A percentile compares a stretch with the other conserved stretches of the same genome.
phyloP scores from a whole-genome alignment of 2,113 vertebrate species.

The Castor canadensis region DNA sequence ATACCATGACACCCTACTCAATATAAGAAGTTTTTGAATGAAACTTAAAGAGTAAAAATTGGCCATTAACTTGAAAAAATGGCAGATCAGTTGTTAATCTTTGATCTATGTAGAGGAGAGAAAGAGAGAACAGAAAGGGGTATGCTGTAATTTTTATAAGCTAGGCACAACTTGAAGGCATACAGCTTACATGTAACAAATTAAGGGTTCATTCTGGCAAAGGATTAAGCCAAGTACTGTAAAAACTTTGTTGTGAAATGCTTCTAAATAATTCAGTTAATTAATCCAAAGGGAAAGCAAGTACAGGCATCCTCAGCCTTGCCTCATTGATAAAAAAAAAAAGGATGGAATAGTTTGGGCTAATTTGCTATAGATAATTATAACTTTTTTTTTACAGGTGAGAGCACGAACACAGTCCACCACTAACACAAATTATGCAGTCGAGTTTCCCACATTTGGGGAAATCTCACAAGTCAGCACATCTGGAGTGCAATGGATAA shows the following conservation, averaged over 20 bases:
- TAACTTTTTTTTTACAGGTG: no score
- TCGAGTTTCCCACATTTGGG: no score
- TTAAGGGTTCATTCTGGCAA: background rate
- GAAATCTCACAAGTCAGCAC: no score
- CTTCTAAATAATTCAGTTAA: background rate
- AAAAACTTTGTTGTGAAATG: background rate
- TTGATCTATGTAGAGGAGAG: background rate
- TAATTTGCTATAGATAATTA: no score
- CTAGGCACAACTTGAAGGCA: background rate
- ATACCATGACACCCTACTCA: no score
- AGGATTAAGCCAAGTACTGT: background rate
- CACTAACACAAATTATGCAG: no score
- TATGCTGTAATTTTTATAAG: background rate
- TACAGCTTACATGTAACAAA: background rate
- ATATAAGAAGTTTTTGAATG: background rate
- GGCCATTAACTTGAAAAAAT: background rate
- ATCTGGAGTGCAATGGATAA: no score
- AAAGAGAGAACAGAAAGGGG: background rate
- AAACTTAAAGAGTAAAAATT: background rate
- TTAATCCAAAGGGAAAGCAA: background rate
- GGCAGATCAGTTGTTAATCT: background rate
- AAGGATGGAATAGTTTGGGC: no score
- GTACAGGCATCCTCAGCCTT: no score
- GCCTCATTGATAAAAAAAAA: no score
- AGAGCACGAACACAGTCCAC: no score